A percentile compares a stretch with the other conserved stretches of the same genome.
Evolutionary conservation across 2,113 vertebrate species (phyloP).

Genomic region (Pseudois nayaur): DNA sequence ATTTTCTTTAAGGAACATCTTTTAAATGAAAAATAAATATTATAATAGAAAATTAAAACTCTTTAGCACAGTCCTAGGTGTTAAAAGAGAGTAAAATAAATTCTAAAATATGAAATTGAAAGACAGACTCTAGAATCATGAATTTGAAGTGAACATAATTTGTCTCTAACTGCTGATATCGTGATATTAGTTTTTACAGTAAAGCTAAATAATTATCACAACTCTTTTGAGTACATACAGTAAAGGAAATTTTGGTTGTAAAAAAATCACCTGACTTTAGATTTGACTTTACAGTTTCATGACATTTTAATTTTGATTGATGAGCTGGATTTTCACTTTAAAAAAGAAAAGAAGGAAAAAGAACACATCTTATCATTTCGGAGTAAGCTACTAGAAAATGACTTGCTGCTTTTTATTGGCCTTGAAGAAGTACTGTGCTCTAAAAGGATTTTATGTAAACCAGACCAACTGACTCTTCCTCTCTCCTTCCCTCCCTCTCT

Average conservation of each 20-base stretch:
- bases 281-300: not conserved
- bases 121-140: not conserved
- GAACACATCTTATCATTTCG: not conserved
- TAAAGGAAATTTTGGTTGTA: not conserved
- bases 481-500: not conserved
- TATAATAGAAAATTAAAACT: not conserved
- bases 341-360: not conserved
- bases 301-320: not conserved
- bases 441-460: constrained; percentile 54
- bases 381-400: not conserved
- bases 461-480: constrained; percentile 4
- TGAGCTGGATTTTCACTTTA: not conserved
- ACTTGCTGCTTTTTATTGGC: constrained; percentile 30
- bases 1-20: not conserved
- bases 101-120: not conserved
- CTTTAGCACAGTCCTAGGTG: not conserved
- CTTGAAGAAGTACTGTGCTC: not conserved
- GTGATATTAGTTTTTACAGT: not conserved
- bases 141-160: not conserved
- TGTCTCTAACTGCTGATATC: not conserved
- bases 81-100: not conserved
- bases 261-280: not conserved
- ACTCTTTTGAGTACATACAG: not conserved
- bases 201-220: not conserved
- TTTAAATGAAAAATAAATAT: not conserved